Conservation (phyloP, 2,797 vertebrate genomes). For the Rhinichthys osculus region DNA sequence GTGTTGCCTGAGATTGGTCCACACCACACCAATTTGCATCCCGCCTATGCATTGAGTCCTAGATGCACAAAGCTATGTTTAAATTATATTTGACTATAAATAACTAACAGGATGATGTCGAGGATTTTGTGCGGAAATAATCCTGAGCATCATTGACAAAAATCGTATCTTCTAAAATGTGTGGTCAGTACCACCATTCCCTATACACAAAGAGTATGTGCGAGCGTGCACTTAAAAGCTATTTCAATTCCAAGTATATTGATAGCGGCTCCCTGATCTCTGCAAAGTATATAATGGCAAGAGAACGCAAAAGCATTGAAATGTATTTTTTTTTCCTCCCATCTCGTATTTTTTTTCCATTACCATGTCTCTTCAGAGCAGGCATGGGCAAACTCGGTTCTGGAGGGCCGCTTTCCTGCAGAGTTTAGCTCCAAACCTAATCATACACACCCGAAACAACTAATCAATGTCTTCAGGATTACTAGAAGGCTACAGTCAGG, state of each 20-base stretch:
- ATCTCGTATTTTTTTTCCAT: not conserved
- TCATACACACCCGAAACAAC: too few relatives aligned
- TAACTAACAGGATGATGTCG: not conserved
- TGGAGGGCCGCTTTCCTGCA: too few relatives aligned
- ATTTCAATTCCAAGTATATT: not conserved
- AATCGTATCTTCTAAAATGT: not conserved
- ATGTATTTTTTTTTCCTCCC: not conserved
- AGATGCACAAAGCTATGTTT: not conserved
- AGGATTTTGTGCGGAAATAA: not conserved
- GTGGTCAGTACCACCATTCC: not conserved
- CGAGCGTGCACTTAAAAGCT: not conserved
- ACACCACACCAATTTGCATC: not conserved
- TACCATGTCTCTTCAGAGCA: not conserved
- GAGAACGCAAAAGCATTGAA: not conserved
- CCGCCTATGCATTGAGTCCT: not conserved
- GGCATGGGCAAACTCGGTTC: too few relatives aligned
- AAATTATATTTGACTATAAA: not conserved
- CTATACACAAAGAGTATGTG: not conserved
- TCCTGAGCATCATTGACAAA: not conserved
- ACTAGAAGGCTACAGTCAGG: too few relatives aligned
- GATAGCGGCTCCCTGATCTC: not conserved
- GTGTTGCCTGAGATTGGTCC: not conserved
- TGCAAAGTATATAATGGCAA: not conserved
- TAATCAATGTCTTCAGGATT: too few relatives aligned
- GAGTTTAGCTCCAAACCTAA: too few relatives aligned